phyloP scores from a whole-genome alignment of 2,797 vertebrate species.

The Sebastolobus alascanus region DNA sequence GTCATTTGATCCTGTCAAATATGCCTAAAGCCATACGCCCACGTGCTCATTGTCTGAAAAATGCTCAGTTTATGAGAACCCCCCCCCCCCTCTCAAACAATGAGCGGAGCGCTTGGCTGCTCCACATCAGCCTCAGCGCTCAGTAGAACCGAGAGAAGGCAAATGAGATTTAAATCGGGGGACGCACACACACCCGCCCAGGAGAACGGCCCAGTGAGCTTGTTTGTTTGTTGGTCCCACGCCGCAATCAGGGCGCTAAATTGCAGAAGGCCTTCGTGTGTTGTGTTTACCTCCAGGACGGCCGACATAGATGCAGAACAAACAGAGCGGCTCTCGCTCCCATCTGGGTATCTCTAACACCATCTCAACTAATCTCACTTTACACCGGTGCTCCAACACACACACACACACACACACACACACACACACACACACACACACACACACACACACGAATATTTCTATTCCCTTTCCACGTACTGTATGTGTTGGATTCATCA shows the following conservation, averaged over 20 bases:
- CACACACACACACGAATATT: slow-evolving; percentile 1
- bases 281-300: slow-evolving; percentile 61
- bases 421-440: slow-evolving; percentile 1
- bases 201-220: slow-evolving; percentile 52
- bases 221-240: slow-evolving; percentile 61
- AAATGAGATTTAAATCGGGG: slow-evolving; percentile 74
- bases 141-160: slow-evolving; percentile 39
- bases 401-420: slow-evolving; percentile 1
- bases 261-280: slow-evolving; percentile 53
- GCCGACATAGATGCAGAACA: slow-evolving; percentile 37
- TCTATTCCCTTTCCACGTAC: neutral
- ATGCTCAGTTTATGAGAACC: slow-evolving; percentile 77
- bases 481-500: neutral
- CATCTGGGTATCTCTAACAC: slow-evolving; percentile 42
- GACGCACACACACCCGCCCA: slow-evolving; percentile 32
- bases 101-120: slow-evolving; percentile 58
- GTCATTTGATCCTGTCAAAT: slow-evolving; percentile 87
- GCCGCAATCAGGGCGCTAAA: slow-evolving; percentile 55
- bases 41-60: slow-evolving; percentile 82
- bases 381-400: neutral
- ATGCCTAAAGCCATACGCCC: slow-evolving; percentile 84
- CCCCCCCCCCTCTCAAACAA: slow-evolving; percentile 59
- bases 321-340: slow-evolving; percentile 47
- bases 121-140: slow-evolving; percentile 51
- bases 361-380: slow-evolving; percentile 30